Evolutionary conservation across 1,140 invertebrate genomes (phyloP).

Genomic region (Zaprionus kolodkinae): DNA sequence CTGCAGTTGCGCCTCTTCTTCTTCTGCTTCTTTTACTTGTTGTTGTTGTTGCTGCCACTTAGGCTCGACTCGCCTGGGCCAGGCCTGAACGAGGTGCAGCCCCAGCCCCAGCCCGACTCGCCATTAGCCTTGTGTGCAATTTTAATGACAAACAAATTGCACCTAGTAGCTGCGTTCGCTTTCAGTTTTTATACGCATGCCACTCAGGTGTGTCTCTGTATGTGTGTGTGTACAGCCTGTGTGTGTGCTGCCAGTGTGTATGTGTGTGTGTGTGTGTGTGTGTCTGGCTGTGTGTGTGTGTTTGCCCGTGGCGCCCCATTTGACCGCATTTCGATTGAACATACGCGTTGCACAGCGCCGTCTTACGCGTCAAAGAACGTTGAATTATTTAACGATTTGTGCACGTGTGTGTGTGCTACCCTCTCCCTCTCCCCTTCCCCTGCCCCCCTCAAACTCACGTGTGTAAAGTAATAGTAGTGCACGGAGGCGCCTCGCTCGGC

Average conservation of each 20-base stretch:
- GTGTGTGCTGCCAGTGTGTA: slow-evolving; percentile 16
- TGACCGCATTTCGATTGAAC: slow-evolving; percentile 77
- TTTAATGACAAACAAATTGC: slow-evolving; percentile 82
- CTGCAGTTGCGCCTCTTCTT: slow-evolving; percentile 17
- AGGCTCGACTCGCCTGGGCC: slow-evolving; percentile 35
- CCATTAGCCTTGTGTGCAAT: slow-evolving; percentile 82
- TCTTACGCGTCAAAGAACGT: slow-evolving; percentile 72
- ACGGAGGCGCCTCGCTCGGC: slow-evolving; percentile 92
- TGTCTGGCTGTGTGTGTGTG: slow-evolving; percentile 1
- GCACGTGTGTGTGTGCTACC: background rate
- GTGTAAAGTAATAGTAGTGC: slow-evolving; percentile 97
- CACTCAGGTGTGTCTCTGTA: slow-evolving; percentile 13
- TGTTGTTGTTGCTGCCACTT: slow-evolving; percentile 42
- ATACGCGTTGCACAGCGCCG: slow-evolving; percentile 62
- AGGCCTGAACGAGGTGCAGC: slow-evolving; percentile 28
- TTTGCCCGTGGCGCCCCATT: slow-evolving; percentile 60
- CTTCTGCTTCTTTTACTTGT: background rate
- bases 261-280: slow-evolving; percentile 26
- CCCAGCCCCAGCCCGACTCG: slow-evolving; percentile 31
- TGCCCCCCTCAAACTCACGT: slow-evolving; percentile 87
- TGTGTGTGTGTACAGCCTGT: slow-evolving; percentile 7
- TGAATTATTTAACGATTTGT: slow-evolving; percentile 74
- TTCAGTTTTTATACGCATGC: slow-evolving; percentile 22
- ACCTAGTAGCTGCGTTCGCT: slow-evolving; percentile 43
- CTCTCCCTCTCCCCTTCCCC: background rate